Base-by-base conservation (phyloP, 2,113 vertebrate species). In the Tautogolabrus adspersus region DNA sequence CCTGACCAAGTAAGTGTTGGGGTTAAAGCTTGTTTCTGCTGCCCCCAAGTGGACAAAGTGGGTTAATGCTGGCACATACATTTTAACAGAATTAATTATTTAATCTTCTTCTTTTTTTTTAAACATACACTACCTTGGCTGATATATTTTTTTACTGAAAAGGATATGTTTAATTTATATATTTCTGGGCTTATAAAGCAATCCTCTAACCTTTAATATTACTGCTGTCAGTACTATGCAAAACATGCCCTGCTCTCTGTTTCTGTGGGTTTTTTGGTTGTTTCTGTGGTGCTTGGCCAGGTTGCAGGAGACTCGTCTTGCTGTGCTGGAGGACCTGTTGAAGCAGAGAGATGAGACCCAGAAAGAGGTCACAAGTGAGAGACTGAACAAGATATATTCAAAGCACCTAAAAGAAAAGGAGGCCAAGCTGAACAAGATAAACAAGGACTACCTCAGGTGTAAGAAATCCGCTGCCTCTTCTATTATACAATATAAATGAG, bases 281-380 rank as follows among this genome's bases (percentile, higher is more conserved):
- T 70, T 15, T 75, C 60, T 68, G 12, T 75, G 69, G 26, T 5
- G 64, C 42, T 6, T 54, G 10, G 0, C 15, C 85, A 99, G 98
- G 84, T 77, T 98, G 75, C 96, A 99, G 88, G 95, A 96, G 26
- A 67, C 90, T 40, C 95, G 93, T 7, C 87, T 97, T 34, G 88
- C 93, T 72, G 85, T 96, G 75, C 91, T 98, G 49, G 94, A 82
- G 80, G 87, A 93, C 44, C 83, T 97, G 49, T 79, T 97, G 85
- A 81, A 0, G 77, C 93, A 90, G 68, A 93, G 89, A 61, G 91
- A 94, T 3, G 72, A 93, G 65, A 92, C 91, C 56, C 94, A 92
- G 83, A 91, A 89, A 4, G 78, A 95, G 44, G 3, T 91, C 75
- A 87, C 92, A 57, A 77, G 40, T 12, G 82, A 85, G 26, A 88